A percentile compares a stretch with the other conserved stretches of the same genome.
Evolutionary conservation across 2,888 invertebrate species (phyloP).

Genomic region (Lottia gigantea): DNA sequence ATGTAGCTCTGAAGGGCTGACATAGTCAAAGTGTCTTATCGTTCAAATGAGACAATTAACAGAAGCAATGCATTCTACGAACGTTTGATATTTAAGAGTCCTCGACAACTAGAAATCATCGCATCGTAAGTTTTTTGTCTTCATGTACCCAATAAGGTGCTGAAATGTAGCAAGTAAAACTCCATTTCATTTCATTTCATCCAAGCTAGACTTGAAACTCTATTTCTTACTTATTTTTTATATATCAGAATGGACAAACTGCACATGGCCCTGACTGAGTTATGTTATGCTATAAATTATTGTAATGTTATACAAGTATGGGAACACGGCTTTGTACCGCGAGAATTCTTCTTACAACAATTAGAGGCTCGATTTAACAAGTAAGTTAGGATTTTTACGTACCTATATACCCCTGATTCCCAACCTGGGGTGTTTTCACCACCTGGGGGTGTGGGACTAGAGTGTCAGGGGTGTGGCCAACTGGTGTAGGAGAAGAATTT

Average conservation of each 20-base stretch:
- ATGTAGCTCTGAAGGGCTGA: too few species aligned
- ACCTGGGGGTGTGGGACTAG: too few species aligned
- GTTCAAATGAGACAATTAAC: too few species aligned
- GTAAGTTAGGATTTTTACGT: slow-evolving; percentile 52
- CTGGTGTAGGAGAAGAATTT: too few species aligned
- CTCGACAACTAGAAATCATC: too few species aligned
- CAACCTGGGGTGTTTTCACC: too few species aligned
- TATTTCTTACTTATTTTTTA: not conserved
- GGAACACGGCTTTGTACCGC: slow-evolving; percentile 98
- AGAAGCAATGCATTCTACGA: too few species aligned
- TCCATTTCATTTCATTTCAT: not conserved
- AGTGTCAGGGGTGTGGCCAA: too few species aligned
- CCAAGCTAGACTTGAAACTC: not conserved
- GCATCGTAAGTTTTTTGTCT: not conserved
- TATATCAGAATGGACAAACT: slow-evolving; percentile 88
- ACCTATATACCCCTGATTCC: too few species aligned
- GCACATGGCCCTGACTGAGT: slow-evolving; percentile 97
- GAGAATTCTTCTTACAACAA: slow-evolving; percentile 97
- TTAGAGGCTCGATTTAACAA: slow-evolving; percentile 80
- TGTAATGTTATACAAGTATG: slow-evolving; percentile 96
- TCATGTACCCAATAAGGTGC: not conserved
- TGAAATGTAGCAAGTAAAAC: not conserved
- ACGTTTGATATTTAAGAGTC: too few species aligned
- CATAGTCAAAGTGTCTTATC: too few species aligned
- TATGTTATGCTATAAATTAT: slow-evolving; percentile 97